Base-by-base conservation (phyloP, 2,888 invertebrate genomes). In the Drosophila subquinaria region DNA sequence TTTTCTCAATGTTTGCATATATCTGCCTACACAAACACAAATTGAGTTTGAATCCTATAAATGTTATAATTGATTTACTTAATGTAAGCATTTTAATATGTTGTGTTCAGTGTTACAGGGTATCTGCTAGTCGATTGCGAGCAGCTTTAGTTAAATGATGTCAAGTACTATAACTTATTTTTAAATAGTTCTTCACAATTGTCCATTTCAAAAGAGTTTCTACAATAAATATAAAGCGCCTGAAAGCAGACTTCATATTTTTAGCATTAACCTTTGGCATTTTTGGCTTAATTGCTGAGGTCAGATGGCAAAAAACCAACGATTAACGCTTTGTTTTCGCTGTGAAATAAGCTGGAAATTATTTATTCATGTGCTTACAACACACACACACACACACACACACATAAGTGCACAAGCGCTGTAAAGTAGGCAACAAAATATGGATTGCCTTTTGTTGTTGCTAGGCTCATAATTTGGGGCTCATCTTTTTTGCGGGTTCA, bases 201-300 rank as follows among this genome's bases (percentile, higher is more conserved):
- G 56, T 17, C 3, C 43, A 56, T 51, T 60, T 60, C 47, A 47
- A 36, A 38, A 30, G 11, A 15, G 47, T 9, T 47, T 4, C 33
- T 33, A 8, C 36, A 27, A 35, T 47, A 23, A 57, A 27, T 59
- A 13, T 59, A 48, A n/a, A 45, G 4, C 20, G 45, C 35, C 57
- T 33, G 42, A 61, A 51, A 52, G 3, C 51, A 15, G 23, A 51
- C 13, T 42, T 47, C n/a, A 36, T 15, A 38, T 35, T 51, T n/a
- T 27, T 36, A 36, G 23, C 11, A 33, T 11, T 3, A 35, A 36
- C 57, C 33, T 33, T 15, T 27, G 42, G 6, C 27, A 27, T 30
- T 69, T 51, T 53, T 71, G 61, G 69, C 63, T 74, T 89, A 83
- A 83, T 87, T 87, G 89, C 60, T 77, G 88, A 42, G 84, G 84